Evolutionary conservation across 1,140 invertebrate species (phyloP), one percentile per base, ranked within the genome.

Genomic region (Tetramorium parvispinum): DNA sequence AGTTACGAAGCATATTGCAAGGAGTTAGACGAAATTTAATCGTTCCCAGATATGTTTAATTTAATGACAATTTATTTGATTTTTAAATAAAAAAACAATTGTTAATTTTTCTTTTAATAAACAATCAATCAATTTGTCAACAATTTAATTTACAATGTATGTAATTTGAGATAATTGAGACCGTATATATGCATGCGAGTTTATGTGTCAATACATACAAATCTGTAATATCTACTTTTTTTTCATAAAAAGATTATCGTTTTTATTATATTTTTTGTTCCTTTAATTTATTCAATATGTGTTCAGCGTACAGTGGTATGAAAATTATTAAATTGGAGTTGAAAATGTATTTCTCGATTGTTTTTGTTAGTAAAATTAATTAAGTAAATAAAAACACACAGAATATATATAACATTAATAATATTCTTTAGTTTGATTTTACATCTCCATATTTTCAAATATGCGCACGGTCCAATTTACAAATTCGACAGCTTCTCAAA

Each of bases 21-120:
- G 16, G 55, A 81, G 49, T 71, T 81, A 3, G 24, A 13, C 18
- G 6, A 81, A 70, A 63, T 81, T 70, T 57, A 55, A 68, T 68
- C 32, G 55, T 11, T 70, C 0, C 3, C 21, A 24, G 37, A 81
- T 24, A 63, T 63, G 21, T 18, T 70, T 53, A 81, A 71, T 55
- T 70, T 49, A 55, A 43, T 55, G 32, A 55, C 1, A 8, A 27
- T 16, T 81, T 6, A 7, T 5, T 2, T 16, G 0, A 43, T 43
- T 55, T 24, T 24, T 4, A n/a, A 70, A 37, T 40, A 32, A 55
- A 70, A 40, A 55, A 24, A 63, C 16, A 27, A 16, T 18, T 70
- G 43, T 71, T 11, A 21, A 11, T n/a, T 32, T 3, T 2, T 24
- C 43, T 16, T 2, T 24, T 27, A 16, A 70, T 1, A 43, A 27